Evolutionary conservation across 1,140 invertebrate species (phyloP).

Genomic region (Trissolcus basalis): DNA sequence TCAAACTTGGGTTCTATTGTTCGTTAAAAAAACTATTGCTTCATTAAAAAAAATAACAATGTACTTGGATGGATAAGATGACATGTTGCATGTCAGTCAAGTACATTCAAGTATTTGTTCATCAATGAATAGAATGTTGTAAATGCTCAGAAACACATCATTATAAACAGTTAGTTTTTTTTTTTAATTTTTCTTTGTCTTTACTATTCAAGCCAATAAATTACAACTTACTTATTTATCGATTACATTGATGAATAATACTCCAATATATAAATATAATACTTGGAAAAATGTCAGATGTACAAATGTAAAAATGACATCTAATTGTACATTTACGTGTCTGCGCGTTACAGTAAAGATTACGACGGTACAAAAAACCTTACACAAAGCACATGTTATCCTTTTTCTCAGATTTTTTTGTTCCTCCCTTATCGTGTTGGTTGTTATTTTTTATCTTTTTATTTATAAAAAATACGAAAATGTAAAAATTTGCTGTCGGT

Average conservation of each 20-base stretch:
- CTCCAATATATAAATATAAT: conserved; percentile 52
- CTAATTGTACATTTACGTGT: conserved; percentile 49
- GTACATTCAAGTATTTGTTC: too few species aligned
- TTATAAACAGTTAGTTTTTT: not conserved
- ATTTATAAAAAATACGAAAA: conserved; percentile 55
- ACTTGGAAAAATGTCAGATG: conserved; percentile 49
- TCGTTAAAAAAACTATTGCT: too few species aligned
- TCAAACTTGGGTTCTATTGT: too few species aligned
- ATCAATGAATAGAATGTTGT: too few species aligned
- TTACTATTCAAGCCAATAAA: conserved; percentile 33
- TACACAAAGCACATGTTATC: conserved; percentile 6
- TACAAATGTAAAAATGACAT: conserved; percentile 57
- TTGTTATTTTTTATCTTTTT: conserved; percentile 10
- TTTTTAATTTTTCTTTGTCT: not conserved
- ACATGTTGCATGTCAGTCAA: too few species aligned
- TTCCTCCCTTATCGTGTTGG: not conserved
- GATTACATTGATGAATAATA: conserved; percentile 40
- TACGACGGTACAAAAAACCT: conserved; percentile 15
- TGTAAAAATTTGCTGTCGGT: conserved; percentile 35
- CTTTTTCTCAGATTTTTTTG: conserved; percentile 3
- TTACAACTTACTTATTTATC: conserved; percentile 46
- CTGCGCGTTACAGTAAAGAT: conserved; percentile 16
- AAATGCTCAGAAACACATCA: conserved; percentile 11
- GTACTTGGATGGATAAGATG: too few species aligned
- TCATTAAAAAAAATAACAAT: too few species aligned